These are phyloP conservation scores for Jordanella pulchra DNA, from an alignment of 2,797 vertebrate genomes.

Conservation along the genomic window DNA sequence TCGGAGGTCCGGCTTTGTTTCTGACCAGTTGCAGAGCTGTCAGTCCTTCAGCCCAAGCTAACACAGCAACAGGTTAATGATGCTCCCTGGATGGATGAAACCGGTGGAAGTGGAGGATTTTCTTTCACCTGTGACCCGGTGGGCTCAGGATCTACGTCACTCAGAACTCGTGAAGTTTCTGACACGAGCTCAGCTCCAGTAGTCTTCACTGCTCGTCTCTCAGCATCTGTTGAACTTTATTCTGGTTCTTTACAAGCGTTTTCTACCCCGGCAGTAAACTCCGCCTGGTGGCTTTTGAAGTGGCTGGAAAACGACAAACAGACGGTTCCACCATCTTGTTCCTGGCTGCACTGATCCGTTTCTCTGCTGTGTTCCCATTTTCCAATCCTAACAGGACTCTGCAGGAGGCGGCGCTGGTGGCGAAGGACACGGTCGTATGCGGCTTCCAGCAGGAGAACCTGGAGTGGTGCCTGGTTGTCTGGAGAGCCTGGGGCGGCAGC, in stretches of 20 bases:
- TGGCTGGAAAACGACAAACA: slow-evolving; percentile 10
- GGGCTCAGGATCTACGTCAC: not conserved
- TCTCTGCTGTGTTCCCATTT: slow-evolving; percentile 4
- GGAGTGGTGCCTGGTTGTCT: slow-evolving; percentile 92
- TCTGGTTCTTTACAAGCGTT: no score
- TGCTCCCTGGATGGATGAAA: not conserved
- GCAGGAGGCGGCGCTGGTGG: slow-evolving; percentile 85
- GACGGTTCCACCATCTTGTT: slow-evolving; percentile 24
- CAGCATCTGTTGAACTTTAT: no score
- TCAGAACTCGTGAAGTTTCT: not conserved
- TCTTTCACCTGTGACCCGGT: not conserved
- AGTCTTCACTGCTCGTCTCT: no score
- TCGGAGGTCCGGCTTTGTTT: no score
- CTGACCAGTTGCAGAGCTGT: not conserved
- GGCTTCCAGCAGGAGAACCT: slow-evolving; percentile 82
- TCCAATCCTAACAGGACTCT: slow-evolving; percentile 75
- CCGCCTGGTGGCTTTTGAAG: no score
- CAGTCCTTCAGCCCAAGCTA: not conserved
- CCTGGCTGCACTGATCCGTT: not conserved
- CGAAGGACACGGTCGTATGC: slow-evolving; percentile 91
- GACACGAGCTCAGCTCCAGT: not conserved
- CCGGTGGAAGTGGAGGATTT: not conserved
- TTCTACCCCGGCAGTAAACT: no score
- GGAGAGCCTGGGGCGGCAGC: slow-evolving; percentile 89
- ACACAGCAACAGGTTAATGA: not conserved